These are phyloP conservation scores for Tetrapedia diversipes DNA, from an alignment of 2,888 invertebrate species.

Conservation along the genomic window DNA sequence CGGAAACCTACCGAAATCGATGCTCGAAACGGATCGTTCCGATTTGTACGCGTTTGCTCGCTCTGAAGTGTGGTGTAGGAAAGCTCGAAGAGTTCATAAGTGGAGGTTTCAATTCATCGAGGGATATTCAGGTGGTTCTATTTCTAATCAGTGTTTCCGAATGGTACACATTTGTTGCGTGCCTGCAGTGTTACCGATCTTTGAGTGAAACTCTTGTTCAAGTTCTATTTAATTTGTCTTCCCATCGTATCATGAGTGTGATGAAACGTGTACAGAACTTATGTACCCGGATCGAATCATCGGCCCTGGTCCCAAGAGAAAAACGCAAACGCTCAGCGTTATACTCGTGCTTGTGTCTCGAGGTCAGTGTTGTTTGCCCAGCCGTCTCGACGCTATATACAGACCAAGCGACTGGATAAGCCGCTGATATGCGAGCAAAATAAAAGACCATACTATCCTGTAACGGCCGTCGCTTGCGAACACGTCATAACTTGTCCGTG, in stretches of 20 bases:
- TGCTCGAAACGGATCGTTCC: background rate
- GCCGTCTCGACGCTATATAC: constrained; percentile 49
- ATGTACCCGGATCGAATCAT: background rate
- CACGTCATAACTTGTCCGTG: constrained; percentile 31
- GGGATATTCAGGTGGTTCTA: constrained; percentile 7
- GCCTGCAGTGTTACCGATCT: constrained; percentile 16
- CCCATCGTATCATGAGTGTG: background rate
- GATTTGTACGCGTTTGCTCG: background rate
- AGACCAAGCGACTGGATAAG: constrained; percentile 26
- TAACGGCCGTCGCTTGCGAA: background rate
- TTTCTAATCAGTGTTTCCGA: constrained; percentile 6
- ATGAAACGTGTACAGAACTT: background rate
- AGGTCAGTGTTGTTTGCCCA: constrained; percentile 60
- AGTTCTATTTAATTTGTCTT: constrained; percentile 1
- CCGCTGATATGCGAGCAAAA: constrained; percentile 29
- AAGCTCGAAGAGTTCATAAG: too few relatives aligned
- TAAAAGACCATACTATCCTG: background rate
- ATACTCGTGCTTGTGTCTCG: constrained; percentile 40
- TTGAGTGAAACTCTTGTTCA: background rate
- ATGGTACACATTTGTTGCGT: background rate
- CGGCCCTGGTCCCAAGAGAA: background rate
- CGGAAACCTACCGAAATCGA: background rate
- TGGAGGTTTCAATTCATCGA: background rate
- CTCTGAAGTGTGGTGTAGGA: background rate
- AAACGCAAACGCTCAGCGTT: constrained; percentile 25